Evolutionary conservation across 2,113 vertebrate genomes (phyloP), one percentile per base, ranked within the genome.

Genomic region (Pelobates fuscus): DNA sequence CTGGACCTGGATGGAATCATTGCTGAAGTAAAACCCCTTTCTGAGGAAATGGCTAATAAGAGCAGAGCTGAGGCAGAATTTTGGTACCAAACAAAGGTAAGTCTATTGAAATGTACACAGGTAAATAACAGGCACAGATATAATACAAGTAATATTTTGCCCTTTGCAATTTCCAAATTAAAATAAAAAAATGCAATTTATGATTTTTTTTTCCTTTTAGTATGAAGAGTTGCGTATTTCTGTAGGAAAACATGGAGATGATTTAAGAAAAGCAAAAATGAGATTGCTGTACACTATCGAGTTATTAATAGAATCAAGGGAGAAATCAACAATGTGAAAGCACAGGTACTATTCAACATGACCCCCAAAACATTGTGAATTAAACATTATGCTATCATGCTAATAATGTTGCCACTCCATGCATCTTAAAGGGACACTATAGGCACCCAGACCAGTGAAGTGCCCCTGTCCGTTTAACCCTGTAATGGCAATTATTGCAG

Each of bases 211-310:
- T 37, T 54, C 2, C 29, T 63, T 32, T 29, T 30, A 95, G 93
- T 94, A 91, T 0, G 91, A 96, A 76, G 95, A 97, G 85, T 92
- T 94, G 80, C 93, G 93, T 59, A 54, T 70, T 65, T 91, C 91
- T 0, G 94, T 93, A 0, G 93, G 92, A 67, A 89, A 84, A 76
- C 92, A 92, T 0, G 92, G 93, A 4, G 93, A 96, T 0, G 91
- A 96, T 76, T 92, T 97, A 59, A 89, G 89, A 20, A 67, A 80
- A 94, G 93, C 67, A 97, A 93, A 87, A 59, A 87, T 81, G 95
- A 98, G 85, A 95, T 97, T 52, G 87, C 93, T 0, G 93, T 97
- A 58, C 82, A 96, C 70, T 97, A 91, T 82, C 89, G 93, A 25
- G 85, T 91, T 73, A 93, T 97, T 2, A 84, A 93, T 77, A 87